Evolutionary conservation across 1,140 invertebrate genomes (phyloP).

Genomic region (Hestina assimilis): DNA sequence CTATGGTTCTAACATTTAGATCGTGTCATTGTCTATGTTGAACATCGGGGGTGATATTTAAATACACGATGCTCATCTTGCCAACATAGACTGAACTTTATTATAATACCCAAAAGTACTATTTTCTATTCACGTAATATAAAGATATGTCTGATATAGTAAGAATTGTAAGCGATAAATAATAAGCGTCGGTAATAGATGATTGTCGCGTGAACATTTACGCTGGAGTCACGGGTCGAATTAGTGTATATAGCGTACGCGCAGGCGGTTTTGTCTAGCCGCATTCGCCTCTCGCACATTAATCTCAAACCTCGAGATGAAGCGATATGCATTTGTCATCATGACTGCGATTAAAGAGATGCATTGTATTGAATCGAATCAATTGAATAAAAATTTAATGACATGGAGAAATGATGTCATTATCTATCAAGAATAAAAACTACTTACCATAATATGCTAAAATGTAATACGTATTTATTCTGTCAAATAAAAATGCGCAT

Average conservation of each 20-base stretch:
- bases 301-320: conserved; percentile 68
- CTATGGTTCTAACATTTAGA: conserved; percentile 73
- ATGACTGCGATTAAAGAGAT: conserved; percentile 65
- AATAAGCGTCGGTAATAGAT: conserved; percentile 70
- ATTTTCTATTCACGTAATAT: neutral
- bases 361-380: conserved; percentile 63
- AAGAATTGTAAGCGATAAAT: conserved; percentile 59
- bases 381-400: conserved; percentile 52
- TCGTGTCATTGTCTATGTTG: conserved; percentile 70
- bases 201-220: conserved; percentile 61
- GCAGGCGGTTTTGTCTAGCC: conserved; percentile 66
- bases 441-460: neutral
- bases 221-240: conserved; percentile 50
- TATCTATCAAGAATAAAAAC: neutral
- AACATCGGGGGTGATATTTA: conserved; percentile 27
- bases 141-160: conserved; percentile 5
- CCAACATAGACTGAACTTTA: neutral
- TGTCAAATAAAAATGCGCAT: neutral
- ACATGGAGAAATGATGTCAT: conserved; percentile 5
- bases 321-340: conserved; percentile 75
- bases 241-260: conserved; percentile 54
- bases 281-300: conserved; percentile 59
- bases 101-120: conserved; percentile 4
- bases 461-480: neutral
- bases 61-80: conserved; percentile 4